These are phyloP conservation scores for Babyrousa celebensis DNA, from an alignment of 2,797 vertebrate genomes.

Conservation along the genomic window DNA sequence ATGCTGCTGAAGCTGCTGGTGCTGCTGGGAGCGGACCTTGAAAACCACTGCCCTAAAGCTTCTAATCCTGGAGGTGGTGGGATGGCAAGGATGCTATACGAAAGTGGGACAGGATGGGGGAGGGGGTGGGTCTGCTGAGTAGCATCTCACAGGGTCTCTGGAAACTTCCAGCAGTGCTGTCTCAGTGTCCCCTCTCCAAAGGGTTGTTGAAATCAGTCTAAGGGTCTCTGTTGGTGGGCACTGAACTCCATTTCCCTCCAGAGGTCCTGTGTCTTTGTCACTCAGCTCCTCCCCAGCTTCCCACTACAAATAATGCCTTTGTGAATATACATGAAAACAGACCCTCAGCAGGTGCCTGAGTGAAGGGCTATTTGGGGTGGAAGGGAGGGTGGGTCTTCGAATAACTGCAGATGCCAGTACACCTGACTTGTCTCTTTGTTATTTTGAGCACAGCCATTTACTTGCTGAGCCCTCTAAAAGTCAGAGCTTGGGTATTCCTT, in stretches of 20 bases:
- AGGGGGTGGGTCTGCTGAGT: background rate
- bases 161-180: background rate
- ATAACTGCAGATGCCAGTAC: background rate
- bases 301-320: background rate
- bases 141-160: background rate
- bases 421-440: background rate
- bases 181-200: background rate
- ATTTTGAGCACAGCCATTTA: background rate
- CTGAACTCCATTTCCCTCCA: background rate
- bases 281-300: background rate
- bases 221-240: rapidly evolving
- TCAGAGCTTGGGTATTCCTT: background rate
- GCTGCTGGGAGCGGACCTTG: background rate
- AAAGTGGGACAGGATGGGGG: rapidly evolving
- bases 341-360: background rate
- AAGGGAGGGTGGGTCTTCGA: background rate
- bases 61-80: background rate
- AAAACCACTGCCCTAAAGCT: background rate
- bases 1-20: background rate
- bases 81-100: background rate
- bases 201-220: background rate
- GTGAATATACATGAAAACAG: background rate
- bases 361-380: background rate
- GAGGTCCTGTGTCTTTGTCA: background rate
- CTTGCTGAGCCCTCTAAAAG: background rate